Conservation (phyloP, 64 coral and sea anemone genomes). For the Pocillopora damicornis region DNA sequence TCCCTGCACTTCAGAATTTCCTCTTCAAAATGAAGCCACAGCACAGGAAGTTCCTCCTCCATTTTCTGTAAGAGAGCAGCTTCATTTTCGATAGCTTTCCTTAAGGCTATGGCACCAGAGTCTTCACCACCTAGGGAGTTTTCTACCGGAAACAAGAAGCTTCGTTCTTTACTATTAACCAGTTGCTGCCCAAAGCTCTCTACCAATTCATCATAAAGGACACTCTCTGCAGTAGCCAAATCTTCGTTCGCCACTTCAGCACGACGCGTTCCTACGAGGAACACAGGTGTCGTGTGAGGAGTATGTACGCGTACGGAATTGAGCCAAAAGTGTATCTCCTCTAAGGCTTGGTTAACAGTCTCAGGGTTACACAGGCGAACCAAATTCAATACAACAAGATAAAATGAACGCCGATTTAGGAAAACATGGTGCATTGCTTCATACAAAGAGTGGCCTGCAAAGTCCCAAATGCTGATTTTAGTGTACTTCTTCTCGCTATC, state of each 20-base stretch:
- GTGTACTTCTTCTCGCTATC: slow-evolving; percentile 21
- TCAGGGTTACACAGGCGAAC: slow-evolving; percentile 17
- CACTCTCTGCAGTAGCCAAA: slow-evolving; percentile 18
- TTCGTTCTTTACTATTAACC: slow-evolving; percentile 22
- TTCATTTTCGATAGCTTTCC: slow-evolving; percentile 56
- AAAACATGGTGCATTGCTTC: slow-evolving; percentile 89
- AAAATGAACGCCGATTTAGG: slow-evolving; percentile 65
- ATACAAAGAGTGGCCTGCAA: slow-evolving; percentile 77
- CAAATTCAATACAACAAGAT: slow-evolving; percentile 63
- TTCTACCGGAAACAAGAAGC: slow-evolving; percentile 58
- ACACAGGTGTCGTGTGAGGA: slow-evolving; percentile 43
- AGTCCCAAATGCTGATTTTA: slow-evolving; percentile 77
- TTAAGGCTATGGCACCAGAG: slow-evolving; percentile 24
- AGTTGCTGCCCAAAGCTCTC: slow-evolving; percentile 54
- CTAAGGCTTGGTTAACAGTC: not conserved
- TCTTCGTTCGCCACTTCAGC: slow-evolving; percentile 19
- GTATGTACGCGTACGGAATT: slow-evolving; percentile 77
- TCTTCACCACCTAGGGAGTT: slow-evolving; percentile 46
- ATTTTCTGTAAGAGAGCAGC: slow-evolving; percentile 10
- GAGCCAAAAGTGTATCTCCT: slow-evolving; percentile 60
- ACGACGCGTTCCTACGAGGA: slow-evolving; percentile 74
- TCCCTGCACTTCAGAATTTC: slow-evolving; percentile 45
- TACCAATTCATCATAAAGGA: slow-evolving; percentile 21
- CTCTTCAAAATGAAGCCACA: slow-evolving; percentile 84
- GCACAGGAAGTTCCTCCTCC: slow-evolving; percentile 51